phyloP scores from a whole-genome alignment of 2,888 invertebrate species.

The Meloe dianella region DNA sequence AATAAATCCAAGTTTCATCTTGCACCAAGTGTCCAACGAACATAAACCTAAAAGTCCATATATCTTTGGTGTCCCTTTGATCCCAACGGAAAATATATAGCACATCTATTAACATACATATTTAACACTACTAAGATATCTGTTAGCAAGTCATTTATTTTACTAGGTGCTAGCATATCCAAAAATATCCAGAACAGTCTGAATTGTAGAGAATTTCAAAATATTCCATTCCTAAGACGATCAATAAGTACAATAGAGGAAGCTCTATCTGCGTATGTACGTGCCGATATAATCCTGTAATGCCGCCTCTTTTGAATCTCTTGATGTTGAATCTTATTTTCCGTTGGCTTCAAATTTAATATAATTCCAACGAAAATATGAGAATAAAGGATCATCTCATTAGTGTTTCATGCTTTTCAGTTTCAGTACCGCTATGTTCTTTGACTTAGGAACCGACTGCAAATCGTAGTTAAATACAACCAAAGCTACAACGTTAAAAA shows the following conservation, averaged over 20 bases:
- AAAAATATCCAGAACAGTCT: neutral
- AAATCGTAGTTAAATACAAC: neutral
- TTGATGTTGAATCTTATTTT: neutral
- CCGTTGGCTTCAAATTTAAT: constrained; percentile 2
- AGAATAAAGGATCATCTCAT: constrained; percentile 6
- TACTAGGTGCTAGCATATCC: constrained; percentile 29
- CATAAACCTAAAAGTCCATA: neutral
- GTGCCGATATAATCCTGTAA: neutral
- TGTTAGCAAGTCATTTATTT: constrained; percentile 54
- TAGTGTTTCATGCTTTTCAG: neutral
- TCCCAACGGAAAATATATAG: neutral
- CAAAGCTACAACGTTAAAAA: neutral
- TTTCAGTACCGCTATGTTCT: neutral
- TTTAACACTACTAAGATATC: constrained; percentile 25
- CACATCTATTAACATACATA: constrained; percentile 11
- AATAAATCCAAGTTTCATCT: constrained; percentile 3
- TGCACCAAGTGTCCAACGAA: neutral
- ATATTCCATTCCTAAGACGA: neutral
- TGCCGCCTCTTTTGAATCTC: neutral
- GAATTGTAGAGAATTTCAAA: neutral
- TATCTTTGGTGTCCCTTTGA: neutral
- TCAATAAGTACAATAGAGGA: neutral
- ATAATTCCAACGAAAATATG: neutral
- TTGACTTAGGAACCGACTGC: neutral
- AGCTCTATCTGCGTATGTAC: neutral